phyloP scores from a whole-genome alignment of 2,113 vertebrate genomes.

The Silurus meridionalis region DNA sequence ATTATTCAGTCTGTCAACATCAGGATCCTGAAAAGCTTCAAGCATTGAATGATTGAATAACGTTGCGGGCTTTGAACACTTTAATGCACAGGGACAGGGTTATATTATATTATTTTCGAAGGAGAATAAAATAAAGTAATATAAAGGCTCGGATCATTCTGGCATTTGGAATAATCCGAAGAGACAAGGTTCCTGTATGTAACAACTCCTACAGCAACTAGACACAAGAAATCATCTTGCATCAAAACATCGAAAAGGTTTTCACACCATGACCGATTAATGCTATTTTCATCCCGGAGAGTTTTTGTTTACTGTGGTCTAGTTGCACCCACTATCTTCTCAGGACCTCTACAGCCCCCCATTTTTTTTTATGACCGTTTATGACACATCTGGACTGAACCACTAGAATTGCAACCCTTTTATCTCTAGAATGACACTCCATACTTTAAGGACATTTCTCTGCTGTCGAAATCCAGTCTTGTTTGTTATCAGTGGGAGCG shows the following conservation, averaged over 20 bases:
- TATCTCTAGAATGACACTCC: conserved; percentile 61
- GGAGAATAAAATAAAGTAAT: not conserved
- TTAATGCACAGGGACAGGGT: not conserved
- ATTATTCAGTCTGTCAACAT: not conserved
- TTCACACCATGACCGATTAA: not conserved
- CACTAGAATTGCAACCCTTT: not conserved
- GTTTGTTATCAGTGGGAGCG: conserved; percentile 37
- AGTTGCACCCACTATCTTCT: not conserved
- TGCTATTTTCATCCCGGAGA: not conserved
- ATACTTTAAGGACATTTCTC: conserved; percentile 50
- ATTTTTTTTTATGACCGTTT: not conserved
- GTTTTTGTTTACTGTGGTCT: not conserved
- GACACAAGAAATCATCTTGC: not conserved
- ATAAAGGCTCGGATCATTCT: not conserved
- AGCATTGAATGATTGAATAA: not conserved
- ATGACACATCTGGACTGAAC: not conserved
- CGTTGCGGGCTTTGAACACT: not conserved
- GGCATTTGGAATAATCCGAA: not conserved
- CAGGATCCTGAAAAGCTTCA: not conserved
- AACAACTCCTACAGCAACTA: not conserved
- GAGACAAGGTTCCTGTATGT: not conserved
- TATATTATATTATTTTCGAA: not conserved
- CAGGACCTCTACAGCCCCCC: not conserved
- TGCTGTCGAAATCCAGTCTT: conserved; percentile 54
- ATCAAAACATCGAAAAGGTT: not conserved